Base-by-base conservation (phyloP, 2,888 invertebrate species). In the Zaprionus bogoriensis region DNA sequence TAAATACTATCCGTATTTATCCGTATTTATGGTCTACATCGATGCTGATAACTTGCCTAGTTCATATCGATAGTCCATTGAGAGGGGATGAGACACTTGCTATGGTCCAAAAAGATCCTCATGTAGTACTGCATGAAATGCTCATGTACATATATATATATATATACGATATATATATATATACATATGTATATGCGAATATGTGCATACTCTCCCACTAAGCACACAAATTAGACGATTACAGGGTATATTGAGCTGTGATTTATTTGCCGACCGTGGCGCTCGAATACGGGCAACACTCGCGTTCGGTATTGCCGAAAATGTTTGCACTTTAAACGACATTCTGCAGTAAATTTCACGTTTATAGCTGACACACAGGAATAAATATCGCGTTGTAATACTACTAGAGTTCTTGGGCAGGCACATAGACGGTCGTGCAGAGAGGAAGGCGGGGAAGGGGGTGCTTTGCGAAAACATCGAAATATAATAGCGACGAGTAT, bases 331-430 rank as follows among this genome's bases (percentile, higher is more conserved):
- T 76, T 75, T 72, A 77, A 79, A 87, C 77, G 87, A 84, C 87
- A 86, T 80, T 87, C 81, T 67, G 79, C 76, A 70, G 88, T 87
- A 79, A 86, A 86, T 87, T 86, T 86, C 67, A 84, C 87, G 81
- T 87, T 87, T 86, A 85, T 87, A 67, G 81, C 84, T 86, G 74
- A 78, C 76, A 80, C 81, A 87, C 59, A 81, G 67, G 78, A 74
- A 86, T 84, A 83, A 86, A 86, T 82, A 83, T 83, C 78, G 63
- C 64, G 59, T 58, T 58, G 76, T 75, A 71, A 75, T 70, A 78
- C 62, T 62, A 55, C 30, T n/a, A n/a, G n/a, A n/a, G n/a, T n/a
- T 53, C 36, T 42, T 22, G 36, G 19, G 4, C 20, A 7, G 3
- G n/a, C 27, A 9, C 27, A 27, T 27, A n/a, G n/a, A n/a, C n/a